Evolutionary conservation across 1,140 invertebrate species (phyloP).

Genomic region (Aphis craccivora): DNA sequence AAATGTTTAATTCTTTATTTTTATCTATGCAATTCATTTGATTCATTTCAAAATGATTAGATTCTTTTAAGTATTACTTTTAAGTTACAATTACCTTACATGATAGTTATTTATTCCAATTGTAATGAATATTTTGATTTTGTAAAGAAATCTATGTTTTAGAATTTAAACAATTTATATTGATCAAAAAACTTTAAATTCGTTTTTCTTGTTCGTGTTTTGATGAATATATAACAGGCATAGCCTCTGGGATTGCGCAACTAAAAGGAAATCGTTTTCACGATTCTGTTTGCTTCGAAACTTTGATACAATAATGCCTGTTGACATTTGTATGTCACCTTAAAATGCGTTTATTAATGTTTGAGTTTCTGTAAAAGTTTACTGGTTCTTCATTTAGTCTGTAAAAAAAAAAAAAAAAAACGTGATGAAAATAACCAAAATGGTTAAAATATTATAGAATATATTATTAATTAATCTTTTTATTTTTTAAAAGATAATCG

Average conservation of each 20-base stretch:
- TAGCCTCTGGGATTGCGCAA: slow-evolving; percentile 26
- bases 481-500: not conserved
- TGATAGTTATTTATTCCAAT: not conserved
- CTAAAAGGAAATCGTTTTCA: slow-evolving; percentile 22
- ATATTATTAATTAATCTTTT: not conserved
- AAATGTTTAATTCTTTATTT: no score
- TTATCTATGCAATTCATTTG: not conserved
- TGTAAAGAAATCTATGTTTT: not conserved
- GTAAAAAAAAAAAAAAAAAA: not conserved
- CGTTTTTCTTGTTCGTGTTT: not conserved
- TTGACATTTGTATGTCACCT: slow-evolving; percentile 46
- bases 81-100: not conserved
- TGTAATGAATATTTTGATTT: not conserved
- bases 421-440: not conserved
- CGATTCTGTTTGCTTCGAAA: slow-evolving; percentile 24
- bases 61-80: not conserved
- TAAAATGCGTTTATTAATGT: slow-evolving; percentile 46
- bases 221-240: not conserved
- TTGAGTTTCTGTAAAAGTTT: slow-evolving; percentile 30
- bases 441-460: not conserved
- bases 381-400: not conserved
- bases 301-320: slow-evolving; percentile 30
- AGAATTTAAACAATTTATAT: not conserved
- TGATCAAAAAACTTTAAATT: slow-evolving; percentile 9
- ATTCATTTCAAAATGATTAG: not conserved